A percentile compares a stretch with the other conserved stretches of the same genome.
Conservation (phyloP, 1,140 invertebrate species). For the Grapholita molesta region DNA sequence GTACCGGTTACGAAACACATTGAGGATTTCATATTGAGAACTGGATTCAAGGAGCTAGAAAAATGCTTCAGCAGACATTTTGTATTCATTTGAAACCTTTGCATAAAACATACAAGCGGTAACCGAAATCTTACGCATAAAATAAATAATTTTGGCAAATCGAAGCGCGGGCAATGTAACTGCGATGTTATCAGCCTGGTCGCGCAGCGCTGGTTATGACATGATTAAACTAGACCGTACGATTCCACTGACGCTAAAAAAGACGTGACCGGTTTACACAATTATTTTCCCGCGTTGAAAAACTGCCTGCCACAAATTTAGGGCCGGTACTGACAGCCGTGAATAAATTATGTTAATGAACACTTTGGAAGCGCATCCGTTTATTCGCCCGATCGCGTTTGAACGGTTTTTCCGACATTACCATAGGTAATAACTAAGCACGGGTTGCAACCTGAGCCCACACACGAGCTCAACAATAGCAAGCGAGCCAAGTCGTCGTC, state of each 20-base stretch:
- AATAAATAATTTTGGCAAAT: slow-evolving; percentile 57
- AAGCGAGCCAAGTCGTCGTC: neutral
- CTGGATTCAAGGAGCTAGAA: neutral
- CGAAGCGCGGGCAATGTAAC: slow-evolving; percentile 45
- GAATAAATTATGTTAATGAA: slow-evolving; percentile 77
- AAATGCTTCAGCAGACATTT: slow-evolving; percentile 24
- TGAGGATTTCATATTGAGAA: neutral
- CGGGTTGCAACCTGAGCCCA: neutral
- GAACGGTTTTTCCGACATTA: slow-evolving; percentile 37
- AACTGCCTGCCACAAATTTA: slow-evolving; percentile 69
- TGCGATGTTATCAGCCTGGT: slow-evolving; percentile 49
- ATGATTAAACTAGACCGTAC: slow-evolving; percentile 60
- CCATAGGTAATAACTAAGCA: slow-evolving; percentile 15
- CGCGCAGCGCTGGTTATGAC: slow-evolving; percentile 50
- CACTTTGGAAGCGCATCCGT: slow-evolving; percentile 69
- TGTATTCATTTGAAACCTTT: slow-evolving; percentile 31
- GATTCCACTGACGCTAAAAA: slow-evolving; percentile 58
- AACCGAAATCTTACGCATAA: slow-evolving; percentile 40
- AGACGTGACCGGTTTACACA: slow-evolving; percentile 63
- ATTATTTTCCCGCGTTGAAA: slow-evolving; percentile 52
- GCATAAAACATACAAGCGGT: slow-evolving; percentile 34
- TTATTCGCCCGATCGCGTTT: slow-evolving; percentile 57
- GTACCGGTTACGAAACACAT: too few relatives aligned
- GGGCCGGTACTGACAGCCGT: slow-evolving; percentile 64
- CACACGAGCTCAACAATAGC: neutral